Evolutionary conservation across 2,797 vertebrate species (phyloP), one percentile per base, ranked within the genome.

Genomic region (Malurus splendens): DNA sequence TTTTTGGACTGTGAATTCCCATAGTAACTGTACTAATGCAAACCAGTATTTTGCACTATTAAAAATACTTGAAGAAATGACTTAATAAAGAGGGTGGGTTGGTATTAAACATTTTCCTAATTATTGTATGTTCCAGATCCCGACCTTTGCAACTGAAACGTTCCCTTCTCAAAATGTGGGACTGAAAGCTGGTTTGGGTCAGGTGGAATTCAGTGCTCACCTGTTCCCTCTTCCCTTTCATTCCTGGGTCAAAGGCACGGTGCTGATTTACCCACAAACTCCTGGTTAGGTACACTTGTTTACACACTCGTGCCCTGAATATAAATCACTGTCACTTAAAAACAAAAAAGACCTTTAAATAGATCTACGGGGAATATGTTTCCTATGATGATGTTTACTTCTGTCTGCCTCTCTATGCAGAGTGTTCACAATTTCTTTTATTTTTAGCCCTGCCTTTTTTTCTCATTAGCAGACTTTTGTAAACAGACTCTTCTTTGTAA

Each of bases 71-170:
- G 92, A 93, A 90, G 85, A 82, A 84, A 76, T 76, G 4, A 73
- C 77, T 90, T 66, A 91, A 94, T 93, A 95, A 95, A 93, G 82
- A 90, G 90, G 93, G 89, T 82, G 90, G 94, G 92, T 79, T 94
- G 82, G 87, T 81, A 84, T 86, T 51, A 89, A 94, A 51, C 47
- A 90, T 74, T 84, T 94, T 76, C 64, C 78, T 93, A 93, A 86
- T 93, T 51, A 79, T 76, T 92, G 18, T 83, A 90, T 32, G 67
- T 59, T 76, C 65, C 77, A 92, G 48, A 79, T 84, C 61, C 60
- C 85, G 51, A 78, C 25, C 74, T 79, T 60, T 41, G 57, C 67
- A 83, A 7, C 38, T 28, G 67, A 72, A 78, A 28, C 4, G 5
- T 50, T 50, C 61, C 47, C 65, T 47, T 85, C 48, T 59, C 44